A percentile compares a stretch with the other conserved stretches of the same genome.
These are phyloP conservation scores for Erebia ligea DNA, from an alignment of 2,888 invertebrate genomes.

Conservation along the genomic window DNA sequence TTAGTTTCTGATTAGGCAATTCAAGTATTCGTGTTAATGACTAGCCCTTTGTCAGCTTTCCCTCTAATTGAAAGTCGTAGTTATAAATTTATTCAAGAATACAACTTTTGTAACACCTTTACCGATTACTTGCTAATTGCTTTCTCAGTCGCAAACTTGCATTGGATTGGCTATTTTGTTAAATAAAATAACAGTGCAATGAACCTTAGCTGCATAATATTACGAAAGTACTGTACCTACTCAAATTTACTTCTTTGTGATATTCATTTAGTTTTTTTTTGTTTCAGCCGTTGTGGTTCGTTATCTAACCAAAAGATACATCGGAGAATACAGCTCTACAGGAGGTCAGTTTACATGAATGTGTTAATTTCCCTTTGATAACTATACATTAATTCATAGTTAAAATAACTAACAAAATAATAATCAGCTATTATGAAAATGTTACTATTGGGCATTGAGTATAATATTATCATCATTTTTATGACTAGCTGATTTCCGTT, in stretches of 20 bases:
- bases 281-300: slow-evolving; percentile 90
- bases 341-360: slow-evolving; percentile 83
- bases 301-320: slow-evolving; percentile 90
- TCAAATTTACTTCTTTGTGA: background rate
- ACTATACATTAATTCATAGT: background rate
- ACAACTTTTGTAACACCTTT: slow-evolving; percentile 77
- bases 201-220: slow-evolving; percentile 40
- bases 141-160: slow-evolving; percentile 69
- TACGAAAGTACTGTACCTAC: background rate
- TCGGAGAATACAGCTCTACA: slow-evolving; percentile 91
- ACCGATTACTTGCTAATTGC: slow-evolving; percentile 73
- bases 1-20: slow-evolving; percentile 25
- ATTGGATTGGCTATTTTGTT: slow-evolving; percentile 60
- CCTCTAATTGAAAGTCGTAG: slow-evolving; percentile 77
- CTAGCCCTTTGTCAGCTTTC: slow-evolving; percentile 71
- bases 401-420: no score
- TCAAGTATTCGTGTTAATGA: slow-evolving; percentile 29
- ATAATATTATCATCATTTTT: no score
- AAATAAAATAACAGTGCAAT: slow-evolving; percentile 56
- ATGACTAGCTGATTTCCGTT: no score
- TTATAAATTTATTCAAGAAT: slow-evolving; percentile 75
- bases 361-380: no score
- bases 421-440: no score
- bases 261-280: slow-evolving; percentile 48
- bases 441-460: no score